Conservation (phyloP, 2,113 vertebrate genomes). For the Callipepla californica region DNA sequence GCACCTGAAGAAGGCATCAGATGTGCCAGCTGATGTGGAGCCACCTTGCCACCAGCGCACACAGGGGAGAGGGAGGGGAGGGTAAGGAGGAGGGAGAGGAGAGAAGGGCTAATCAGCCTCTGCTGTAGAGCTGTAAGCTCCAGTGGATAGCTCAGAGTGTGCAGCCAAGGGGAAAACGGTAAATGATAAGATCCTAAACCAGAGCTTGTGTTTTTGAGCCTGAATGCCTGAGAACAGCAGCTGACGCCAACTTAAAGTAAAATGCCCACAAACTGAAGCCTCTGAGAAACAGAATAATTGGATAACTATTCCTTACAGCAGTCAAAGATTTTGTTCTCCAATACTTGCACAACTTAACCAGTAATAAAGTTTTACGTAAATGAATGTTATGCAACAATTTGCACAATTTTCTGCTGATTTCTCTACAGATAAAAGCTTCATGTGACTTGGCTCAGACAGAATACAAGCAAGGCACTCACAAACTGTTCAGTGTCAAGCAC, state of each 20-base stretch:
- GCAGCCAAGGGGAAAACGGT: background rate
- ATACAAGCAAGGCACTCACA: background rate
- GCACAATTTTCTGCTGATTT: background rate
- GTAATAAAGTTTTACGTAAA: background rate
- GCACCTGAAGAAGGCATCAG: background rate
- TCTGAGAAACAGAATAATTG: background rate
- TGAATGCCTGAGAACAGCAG: background rate
- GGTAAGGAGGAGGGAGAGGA: background rate
- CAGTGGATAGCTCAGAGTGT: background rate
- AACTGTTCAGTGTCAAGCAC: background rate
- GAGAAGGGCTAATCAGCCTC: background rate
- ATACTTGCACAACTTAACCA: background rate
- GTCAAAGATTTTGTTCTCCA: background rate
- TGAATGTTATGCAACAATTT: background rate
- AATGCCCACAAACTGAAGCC: background rate
- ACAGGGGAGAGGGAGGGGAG: background rate
- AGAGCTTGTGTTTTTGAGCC: background rate
- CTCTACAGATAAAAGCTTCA: background rate
- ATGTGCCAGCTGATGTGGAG: background rate
- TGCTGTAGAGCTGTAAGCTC: background rate
- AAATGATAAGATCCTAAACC: background rate
- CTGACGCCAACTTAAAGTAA: background rate
- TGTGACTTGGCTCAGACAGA: background rate
- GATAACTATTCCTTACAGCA: background rate
- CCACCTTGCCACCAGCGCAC: accelerated